Percentiles rank a stretch among this genome's conserved stretches.
phyloP scores from a whole-genome alignment of 2,113 vertebrate species.

The Pogona vitticeps region DNA sequence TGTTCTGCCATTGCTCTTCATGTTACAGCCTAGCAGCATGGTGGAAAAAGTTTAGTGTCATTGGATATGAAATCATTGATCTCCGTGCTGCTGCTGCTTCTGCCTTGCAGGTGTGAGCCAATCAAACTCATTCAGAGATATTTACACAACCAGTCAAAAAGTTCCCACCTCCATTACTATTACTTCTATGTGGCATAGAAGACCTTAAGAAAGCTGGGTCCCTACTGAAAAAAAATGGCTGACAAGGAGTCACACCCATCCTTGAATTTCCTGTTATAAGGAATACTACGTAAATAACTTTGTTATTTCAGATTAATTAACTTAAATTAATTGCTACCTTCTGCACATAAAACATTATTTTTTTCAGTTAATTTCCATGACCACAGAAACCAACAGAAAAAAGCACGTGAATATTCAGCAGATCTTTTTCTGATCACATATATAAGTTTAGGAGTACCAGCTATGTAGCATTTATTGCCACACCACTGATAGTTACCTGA shows the following conservation, averaged over 20 bases:
- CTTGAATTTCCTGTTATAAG: neutral
- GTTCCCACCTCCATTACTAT: no score
- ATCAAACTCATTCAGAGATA: no score
- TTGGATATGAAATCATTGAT: no score
- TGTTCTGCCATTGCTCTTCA: neutral
- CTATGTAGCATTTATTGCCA: neutral
- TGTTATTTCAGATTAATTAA: neutral
- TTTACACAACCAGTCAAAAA: no score
- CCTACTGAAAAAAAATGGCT: no score
- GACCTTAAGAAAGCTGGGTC: no score
- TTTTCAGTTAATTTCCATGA: neutral
- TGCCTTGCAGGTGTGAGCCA: no score
- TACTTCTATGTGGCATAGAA: no score
- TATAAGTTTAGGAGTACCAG: neutral
- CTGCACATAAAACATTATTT: neutral
- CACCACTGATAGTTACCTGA: neutral
- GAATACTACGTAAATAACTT: neutral
- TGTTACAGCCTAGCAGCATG: no score
- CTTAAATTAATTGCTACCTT: neutral
- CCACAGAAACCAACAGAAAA: neutral
- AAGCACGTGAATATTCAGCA: neutral
- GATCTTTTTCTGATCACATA: no score
- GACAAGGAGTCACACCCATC: neutral
- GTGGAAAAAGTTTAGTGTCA: no score
- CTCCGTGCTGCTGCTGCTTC: no score